A percentile compares a stretch with the other conserved stretches of the same genome.
Evolutionary conservation across 2,797 vertebrate species (phyloP).

Genomic region (Podarcis siculus): DNA sequence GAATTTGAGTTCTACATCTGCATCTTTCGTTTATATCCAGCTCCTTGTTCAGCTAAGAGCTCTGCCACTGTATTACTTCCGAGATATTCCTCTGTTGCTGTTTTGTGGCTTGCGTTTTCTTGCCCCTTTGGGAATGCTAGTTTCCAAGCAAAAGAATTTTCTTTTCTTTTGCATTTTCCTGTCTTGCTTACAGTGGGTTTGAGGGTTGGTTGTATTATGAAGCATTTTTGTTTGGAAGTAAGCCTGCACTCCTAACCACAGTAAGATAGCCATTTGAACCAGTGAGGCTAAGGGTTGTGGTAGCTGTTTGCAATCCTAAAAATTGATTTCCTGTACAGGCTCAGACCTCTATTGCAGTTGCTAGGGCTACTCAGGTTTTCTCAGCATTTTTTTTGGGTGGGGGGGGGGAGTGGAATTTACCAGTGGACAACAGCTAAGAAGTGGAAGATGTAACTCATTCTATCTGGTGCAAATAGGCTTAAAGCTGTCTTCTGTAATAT

Average conservation of each 20-base stretch:
- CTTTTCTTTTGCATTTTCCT: constrained; percentile 14
- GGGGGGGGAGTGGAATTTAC: neutral
- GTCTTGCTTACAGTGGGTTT: neutral
- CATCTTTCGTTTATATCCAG: constrained; percentile 3
- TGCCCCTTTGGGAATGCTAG: constrained; percentile 32
- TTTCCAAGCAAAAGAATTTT: constrained; percentile 47
- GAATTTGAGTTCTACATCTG: constrained; percentile 34
- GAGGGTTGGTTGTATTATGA: neutral
- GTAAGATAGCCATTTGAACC: constrained; percentile 11
- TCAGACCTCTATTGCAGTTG: neutral
- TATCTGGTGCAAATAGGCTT: neutral
- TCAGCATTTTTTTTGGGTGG: neutral
- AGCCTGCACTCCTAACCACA: constrained; percentile 51
- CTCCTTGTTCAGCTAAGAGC: constrained; percentile 26
- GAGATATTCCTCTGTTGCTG: constrained; percentile 32
- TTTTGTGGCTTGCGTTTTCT: neutral
- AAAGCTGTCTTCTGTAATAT: constrained; percentile 35
- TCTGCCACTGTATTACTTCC: neutral
- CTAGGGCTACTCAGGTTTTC: constrained; percentile 1
- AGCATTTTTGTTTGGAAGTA: neutral
- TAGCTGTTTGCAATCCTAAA: neutral
- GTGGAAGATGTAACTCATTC: neutral
- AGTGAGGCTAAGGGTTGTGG: neutral
- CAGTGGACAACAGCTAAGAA: neutral
- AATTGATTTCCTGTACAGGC: neutral